Evolutionary conservation across 2,888 invertebrate genomes (phyloP).

Genomic region (Phortica okadai): DNA sequence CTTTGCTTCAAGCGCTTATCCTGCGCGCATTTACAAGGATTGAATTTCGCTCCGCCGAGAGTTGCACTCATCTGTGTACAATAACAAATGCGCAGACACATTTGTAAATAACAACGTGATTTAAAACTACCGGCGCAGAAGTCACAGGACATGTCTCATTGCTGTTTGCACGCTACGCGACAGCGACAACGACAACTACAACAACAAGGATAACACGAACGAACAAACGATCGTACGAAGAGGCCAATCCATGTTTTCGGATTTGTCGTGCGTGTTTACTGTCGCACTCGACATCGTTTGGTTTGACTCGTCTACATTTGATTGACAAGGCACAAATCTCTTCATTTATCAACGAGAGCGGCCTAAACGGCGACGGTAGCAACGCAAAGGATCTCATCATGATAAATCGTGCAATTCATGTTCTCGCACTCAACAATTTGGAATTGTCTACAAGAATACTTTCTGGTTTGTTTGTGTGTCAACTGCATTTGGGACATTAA

Average conservation of each 20-base stretch:
- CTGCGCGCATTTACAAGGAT: constrained; percentile 61
- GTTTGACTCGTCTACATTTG: constrained; percentile 44
- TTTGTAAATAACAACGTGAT: constrained; percentile 66
- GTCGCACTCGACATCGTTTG: constrained; percentile 34
- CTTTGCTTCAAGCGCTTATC: constrained; percentile 57
- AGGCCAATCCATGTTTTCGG: constrained; percentile 7
- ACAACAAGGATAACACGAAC: constrained; percentile 39
- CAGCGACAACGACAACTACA: constrained; percentile 15
- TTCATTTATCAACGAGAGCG: constrained; percentile 62
- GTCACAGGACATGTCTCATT: constrained; percentile 49
- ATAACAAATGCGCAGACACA: constrained; percentile 59
- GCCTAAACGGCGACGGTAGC: constrained; percentile 41
- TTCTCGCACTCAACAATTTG: constrained; percentile 61
- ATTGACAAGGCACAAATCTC: constrained; percentile 67
- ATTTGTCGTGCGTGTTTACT: constrained; percentile 53
- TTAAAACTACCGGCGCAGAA: constrained; percentile 60
- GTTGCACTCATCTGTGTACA: constrained; percentile 20
- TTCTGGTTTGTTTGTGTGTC: constrained; percentile 25
- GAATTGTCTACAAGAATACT: constrained; percentile 7
- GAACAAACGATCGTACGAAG: background rate
- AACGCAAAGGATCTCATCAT: constrained; percentile 37
- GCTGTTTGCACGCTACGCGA: constrained; percentile 66
- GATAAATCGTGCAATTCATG: constrained; percentile 60
- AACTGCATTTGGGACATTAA: constrained; percentile 19
- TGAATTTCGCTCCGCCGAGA: constrained; percentile 56